Conservation (phyloP, 1,140 invertebrate genomes). For the Drosophila busckii region DNA sequence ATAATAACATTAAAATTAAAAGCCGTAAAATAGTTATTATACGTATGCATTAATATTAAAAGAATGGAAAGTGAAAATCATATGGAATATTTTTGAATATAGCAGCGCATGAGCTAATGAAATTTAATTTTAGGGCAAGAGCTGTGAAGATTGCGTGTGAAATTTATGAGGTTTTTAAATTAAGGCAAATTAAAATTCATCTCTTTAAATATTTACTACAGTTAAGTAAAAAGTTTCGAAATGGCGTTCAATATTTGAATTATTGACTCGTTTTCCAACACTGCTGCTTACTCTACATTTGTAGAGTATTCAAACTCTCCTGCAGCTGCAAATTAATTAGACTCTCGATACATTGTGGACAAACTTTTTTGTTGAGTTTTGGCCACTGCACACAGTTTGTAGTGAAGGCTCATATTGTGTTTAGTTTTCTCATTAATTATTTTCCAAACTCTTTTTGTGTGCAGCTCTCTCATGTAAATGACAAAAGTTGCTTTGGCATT, state of each 20-base stretch:
- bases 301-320: conserved; percentile 40
- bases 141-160: no score
- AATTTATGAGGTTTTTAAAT: no score
- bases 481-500: conserved; percentile 70
- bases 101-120: no score
- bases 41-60: no score
- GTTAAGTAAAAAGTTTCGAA: conserved; percentile 6
- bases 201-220: not conserved
- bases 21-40: no score
- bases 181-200: no score
- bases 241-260: no score
- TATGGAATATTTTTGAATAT: no score
- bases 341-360: conserved; percentile 20
- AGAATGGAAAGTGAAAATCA: no score
- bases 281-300: not conserved
- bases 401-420: conserved; percentile 62
- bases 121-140: no score
- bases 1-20: no score
- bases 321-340: conserved; percentile 70
- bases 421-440: conserved; percentile 10
- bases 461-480: conserved; percentile 73
- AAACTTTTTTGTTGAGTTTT: conserved; percentile 18
- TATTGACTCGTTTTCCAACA: not conserved
- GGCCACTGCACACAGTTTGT: conserved; percentile 41
- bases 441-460: conserved; percentile 37